Evolutionary conservation across 2,888 invertebrate genomes (phyloP), one percentile per base, ranked within the genome.

Genomic region (Xylocampa areola): DNA sequence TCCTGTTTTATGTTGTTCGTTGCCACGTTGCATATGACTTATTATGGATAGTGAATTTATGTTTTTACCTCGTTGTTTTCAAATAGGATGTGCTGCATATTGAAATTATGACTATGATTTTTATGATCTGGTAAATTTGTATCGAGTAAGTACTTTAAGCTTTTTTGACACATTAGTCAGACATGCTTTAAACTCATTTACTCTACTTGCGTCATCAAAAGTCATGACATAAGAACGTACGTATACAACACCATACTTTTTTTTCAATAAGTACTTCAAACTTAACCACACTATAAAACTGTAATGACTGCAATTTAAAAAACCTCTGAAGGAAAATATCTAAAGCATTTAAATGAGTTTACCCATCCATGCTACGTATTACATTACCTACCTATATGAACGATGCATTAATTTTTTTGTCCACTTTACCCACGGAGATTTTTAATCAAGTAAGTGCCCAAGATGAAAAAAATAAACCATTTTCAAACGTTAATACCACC

Each of bases 341-440:
- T 27, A 71, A 53, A 50, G 35, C 36, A 69, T 37, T 58, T 44
- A 54, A 2, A 35, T 32, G 32, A 60, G 36, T 50, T n/a, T 51
- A 32, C 23, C 43, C 48, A 55, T 44, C 32, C 35, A 25, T 65
- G 27, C 11, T 40, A 44, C n/a, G 17, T 25, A n/a, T n/a, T n/a
- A n/a, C n/a, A n/a, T n/a, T n/a, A n/a, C n/a, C n/a, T n/a, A 33
- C 23, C 35, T 21, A 30, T 5, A 30, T 10, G 43, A 47, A 71
- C n/a, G 48, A 49, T 48, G 11, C 16, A 41, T 50, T 23, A 53
- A 33, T 45, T 49, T 55, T 51, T 35, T 32, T 47, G 25, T 52
- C 45, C 60, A n/a, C n/a, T n/a, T n/a, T n/a, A 29, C 70, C 64
- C 52, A 68, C 68, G 45, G 39, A 44, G 17, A 48, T 21, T 33